Evolutionary conservation across 2,797 vertebrate genomes (phyloP), one percentile per base, ranked within the genome.

Genomic region (Alauda arvensis): DNA sequence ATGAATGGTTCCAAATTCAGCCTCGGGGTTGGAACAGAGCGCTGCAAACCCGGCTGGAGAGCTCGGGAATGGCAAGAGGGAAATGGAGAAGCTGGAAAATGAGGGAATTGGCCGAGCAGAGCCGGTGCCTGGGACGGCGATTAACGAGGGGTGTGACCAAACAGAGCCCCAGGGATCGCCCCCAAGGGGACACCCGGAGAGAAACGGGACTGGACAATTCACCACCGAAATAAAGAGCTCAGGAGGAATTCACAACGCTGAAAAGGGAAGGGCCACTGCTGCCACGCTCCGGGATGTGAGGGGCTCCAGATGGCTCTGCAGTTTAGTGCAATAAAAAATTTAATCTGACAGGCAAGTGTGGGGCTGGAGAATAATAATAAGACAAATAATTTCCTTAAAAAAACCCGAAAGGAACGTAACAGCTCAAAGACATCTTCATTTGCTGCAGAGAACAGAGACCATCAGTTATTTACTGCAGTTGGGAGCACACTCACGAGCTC

Each of bases 301-400:
- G 87, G 85, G 87, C 95, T 96, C 96, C 97, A 97, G 97, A 96
- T 96, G 97, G 96, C 95, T 95, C 93, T 89, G 95, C 70, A 79
- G 56, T 91, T 96, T 87, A 33, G 84, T 45, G 89, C 89, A 95
- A 96, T 95, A 96, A 95, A 96, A 95, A 95, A 96, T 91, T 17
- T 83, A 85, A 96, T 90, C 95, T 96, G 97, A 96, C 96, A 96
- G 92, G 89, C 92, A 67, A 93, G 83, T 31, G 82, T 81, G 89
- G 90, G 93, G 87, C 83, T 90, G 83, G 85, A 87, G 92, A 89
- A 91, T 37, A 14, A 93, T 49, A 95, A 92, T 63, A 92, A 29
- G 89, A 91, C 92, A 85, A 87, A 81, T 62, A 60, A 87, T 85
- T 85, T 63, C 86, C 84, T 72, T 68, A 20, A 77, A 90, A 92